phyloP scores from a whole-genome alignment of 1,140 invertebrate species.

The Wasmannia auropunctata region DNA sequence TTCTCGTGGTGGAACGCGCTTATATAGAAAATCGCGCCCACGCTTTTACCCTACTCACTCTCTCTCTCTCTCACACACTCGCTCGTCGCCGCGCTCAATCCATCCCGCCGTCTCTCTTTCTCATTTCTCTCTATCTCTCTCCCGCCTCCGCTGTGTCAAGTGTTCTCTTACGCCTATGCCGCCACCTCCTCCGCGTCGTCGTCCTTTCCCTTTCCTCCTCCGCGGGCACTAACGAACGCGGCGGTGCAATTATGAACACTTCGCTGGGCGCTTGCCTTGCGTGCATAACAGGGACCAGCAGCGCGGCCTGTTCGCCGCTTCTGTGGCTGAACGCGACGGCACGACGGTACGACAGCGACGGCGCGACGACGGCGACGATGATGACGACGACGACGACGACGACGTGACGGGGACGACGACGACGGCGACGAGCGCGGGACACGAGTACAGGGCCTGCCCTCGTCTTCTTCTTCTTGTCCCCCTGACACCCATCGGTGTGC shows the following conservation, averaged over 20 bases:
- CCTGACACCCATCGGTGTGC: conserved; percentile 84
- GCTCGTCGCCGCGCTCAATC: conserved; percentile 8
- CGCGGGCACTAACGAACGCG: conserved; percentile 68
- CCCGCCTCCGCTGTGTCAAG: conserved; percentile 49
- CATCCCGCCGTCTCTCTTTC: background rate
- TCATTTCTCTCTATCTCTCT: conserved; percentile 3
- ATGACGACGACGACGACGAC: conserved; percentile 35
- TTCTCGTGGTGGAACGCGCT: background rate
- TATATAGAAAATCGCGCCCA: conserved; percentile 34
- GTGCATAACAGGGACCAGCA: conserved; percentile 72
- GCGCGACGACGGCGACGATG: background rate
- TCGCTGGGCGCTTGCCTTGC: conserved; percentile 46
- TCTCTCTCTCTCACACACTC: too few relatives aligned
- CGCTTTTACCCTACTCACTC: background rate
- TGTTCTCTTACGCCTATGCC: conserved; percentile 12
- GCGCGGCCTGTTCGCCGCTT: conserved; percentile 41
- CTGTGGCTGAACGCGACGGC: conserved; percentile 23
- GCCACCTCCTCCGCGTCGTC: conserved; percentile 9
- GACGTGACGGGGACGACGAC: conserved; percentile 17
- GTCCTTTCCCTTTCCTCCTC: conserved; percentile 59
- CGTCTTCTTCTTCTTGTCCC: conserved; percentile 65
- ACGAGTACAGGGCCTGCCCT: conserved; percentile 62
- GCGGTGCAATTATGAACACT: conserved; percentile 75
- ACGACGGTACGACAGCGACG: background rate
- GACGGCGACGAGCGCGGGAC: conserved; percentile 41